Base-by-base conservation (phyloP, 2,888 invertebrate species). In the Octonoba sinensis region DNA sequence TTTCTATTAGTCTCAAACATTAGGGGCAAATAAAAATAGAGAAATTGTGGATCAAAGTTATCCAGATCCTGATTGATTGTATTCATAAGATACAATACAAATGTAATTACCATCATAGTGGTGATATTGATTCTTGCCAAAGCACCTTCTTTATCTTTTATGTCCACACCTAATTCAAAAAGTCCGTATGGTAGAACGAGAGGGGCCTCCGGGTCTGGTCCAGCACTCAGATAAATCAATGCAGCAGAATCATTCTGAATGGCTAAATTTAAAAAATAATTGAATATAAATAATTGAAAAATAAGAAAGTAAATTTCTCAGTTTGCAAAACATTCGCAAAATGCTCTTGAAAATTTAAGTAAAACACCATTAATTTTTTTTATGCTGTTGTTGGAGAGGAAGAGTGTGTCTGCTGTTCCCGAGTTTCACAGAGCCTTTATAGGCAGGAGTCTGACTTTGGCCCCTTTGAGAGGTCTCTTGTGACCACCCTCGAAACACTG, bases 61-160 rank as follows among this genome's bases (percentile, higher is more conserved):
- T n/a, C n/a, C n/a, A n/a, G n/a, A n/a, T n/a, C n/a, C n/a, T n/a
- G n/a, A n/a, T n/a, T n/a, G n/a, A n/a, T n/a, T n/a, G n/a, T n/a
- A n/a, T n/a, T n/a, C n/a, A n/a, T n/a, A 36, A 8, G 8, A 36
- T 36, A 36, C 2, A 36, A 8, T 36, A 36, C 6, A 36, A 3
- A 65, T 65, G 22, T 60, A 49, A 24, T 76, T 82, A 85, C 85
- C 47, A 82, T 82, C 49, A 86, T 67, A 11, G 83, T 83, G 11
- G 85, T 84, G 18, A 86, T 84, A 57, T 86, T 85, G n/a, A 85
- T 46, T 69, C 84, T 75, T 15, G 85, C 84, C 15, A 85, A 66
- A 24, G 86, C 85, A 27, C 86, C 86, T 67, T 85, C 85, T 72
- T 85, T 85, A 60, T 86, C 86, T 66, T 84, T 83, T 47, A 86